These are phyloP conservation scores for Cettia cetti DNA, from an alignment of 2,113 vertebrate genomes.

Conservation along the genomic window DNA sequence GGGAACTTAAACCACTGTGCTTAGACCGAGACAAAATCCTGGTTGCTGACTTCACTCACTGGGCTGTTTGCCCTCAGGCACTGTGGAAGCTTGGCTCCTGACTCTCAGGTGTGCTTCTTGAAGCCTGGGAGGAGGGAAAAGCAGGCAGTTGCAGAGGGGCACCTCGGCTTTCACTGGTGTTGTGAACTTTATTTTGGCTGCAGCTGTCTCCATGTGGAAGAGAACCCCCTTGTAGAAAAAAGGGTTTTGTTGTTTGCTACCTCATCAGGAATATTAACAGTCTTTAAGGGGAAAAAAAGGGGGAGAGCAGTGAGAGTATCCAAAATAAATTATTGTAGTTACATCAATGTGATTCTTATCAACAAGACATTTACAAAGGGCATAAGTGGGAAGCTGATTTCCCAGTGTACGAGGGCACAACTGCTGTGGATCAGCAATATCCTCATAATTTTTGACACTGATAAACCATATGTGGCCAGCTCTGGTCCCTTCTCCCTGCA, in stretches of 20 bases:
- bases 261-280: background rate
- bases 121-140: background rate
- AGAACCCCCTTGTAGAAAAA: background rate
- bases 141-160: background rate
- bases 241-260: background rate
- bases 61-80: background rate
- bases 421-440: background rate
- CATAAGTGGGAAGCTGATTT: background rate
- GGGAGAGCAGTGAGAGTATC: background rate
- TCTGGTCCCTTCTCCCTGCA: background rate
- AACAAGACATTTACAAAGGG: background rate
- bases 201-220: background rate
- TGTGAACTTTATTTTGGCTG: background rate
- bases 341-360: background rate
- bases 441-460: background rate
- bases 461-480: background rate
- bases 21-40: background rate
- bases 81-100: accelerated
- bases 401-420: background rate
- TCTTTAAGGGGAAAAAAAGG: background rate
- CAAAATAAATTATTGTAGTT: background rate
- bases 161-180: background rate
- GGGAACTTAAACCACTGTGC: background rate
- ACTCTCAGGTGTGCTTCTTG: background rate
- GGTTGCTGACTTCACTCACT: background rate